Percentiles rank a stretch among this genome's conserved stretches.
Conservation (phyloP, 1,140 invertebrate genomes). For the Leptonema lineaticorne region DNA sequence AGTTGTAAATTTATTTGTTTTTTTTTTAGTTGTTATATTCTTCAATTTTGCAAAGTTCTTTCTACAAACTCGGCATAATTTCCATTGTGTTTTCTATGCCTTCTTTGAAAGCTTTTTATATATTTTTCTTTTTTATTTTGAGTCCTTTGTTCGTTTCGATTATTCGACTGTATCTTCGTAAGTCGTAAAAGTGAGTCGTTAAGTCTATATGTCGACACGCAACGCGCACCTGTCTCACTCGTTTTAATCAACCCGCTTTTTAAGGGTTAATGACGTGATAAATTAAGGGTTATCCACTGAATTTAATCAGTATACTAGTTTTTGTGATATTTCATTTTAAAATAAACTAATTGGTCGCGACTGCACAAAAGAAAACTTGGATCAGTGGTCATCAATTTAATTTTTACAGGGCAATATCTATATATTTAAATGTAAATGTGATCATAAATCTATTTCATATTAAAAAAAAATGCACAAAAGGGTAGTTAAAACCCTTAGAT, state of each 20-base stretch:
- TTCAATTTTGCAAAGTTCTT: background rate
- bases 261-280: constrained; percentile 18
- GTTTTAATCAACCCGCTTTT: background rate
- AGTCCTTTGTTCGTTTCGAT: background rate
- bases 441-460: too few relatives aligned
- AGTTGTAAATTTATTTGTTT: background rate
- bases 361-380: too few relatives aligned
- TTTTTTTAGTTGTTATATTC: background rate
- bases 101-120: too few relatives aligned
- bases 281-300: constrained; percentile 15
- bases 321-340: too few relatives aligned
- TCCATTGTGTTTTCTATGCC: too few relatives aligned
- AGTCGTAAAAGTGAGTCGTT: background rate
- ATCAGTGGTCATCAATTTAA: too few relatives aligned
- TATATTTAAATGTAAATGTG: too few relatives aligned
- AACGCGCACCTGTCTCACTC: constrained; percentile 6
- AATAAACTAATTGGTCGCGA: too few relatives aligned
- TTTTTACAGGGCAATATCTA: too few relatives aligned
- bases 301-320: background rate
- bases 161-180: background rate
- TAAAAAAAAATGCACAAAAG: too few relatives aligned
- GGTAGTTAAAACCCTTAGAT: background rate
- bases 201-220: constrained; percentile 4
- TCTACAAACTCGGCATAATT: too few relatives aligned
- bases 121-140: too few relatives aligned